Conservation (phyloP, 2,797 vertebrate species). For the Ispidina lecontei region DNA sequence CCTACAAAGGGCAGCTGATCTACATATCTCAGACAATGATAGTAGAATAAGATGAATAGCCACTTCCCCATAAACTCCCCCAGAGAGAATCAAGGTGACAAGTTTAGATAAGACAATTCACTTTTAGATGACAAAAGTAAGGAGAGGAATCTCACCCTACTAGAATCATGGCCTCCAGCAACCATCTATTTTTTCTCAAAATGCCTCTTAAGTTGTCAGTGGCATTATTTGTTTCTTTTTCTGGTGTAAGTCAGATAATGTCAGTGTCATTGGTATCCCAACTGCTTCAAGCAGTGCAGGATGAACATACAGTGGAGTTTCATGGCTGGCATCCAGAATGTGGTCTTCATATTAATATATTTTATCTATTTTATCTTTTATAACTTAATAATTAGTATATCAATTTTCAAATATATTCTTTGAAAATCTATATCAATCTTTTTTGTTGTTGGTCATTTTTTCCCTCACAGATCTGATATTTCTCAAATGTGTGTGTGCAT, state of each 20-base stretch:
- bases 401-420: background rate
- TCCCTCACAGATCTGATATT: background rate
- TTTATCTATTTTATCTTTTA: background rate
- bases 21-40: background rate
- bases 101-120: conserved; percentile 49
- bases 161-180: conserved; percentile 29
- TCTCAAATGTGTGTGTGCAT: background rate
- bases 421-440: background rate
- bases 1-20: conserved; percentile 17
- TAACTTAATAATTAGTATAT: background rate
- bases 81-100: conserved; percentile 15
- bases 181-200: conserved; percentile 28
- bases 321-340: background rate
- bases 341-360: background rate
- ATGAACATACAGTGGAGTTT: background rate
- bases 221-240: background rate
- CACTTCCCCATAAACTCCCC: conserved; percentile 14
- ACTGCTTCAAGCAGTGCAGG: background rate
- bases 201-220: background rate
- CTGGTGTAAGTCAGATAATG: background rate
- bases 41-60: conserved; percentile 47
- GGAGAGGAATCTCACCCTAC: conserved; percentile 44
- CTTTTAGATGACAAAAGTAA: conserved; percentile 31
- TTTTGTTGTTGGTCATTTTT: background rate
- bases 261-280: background rate